These are phyloP conservation scores for Falco punctatus DNA, from an alignment of 2,113 vertebrate genomes.

Conservation along the genomic window DNA sequence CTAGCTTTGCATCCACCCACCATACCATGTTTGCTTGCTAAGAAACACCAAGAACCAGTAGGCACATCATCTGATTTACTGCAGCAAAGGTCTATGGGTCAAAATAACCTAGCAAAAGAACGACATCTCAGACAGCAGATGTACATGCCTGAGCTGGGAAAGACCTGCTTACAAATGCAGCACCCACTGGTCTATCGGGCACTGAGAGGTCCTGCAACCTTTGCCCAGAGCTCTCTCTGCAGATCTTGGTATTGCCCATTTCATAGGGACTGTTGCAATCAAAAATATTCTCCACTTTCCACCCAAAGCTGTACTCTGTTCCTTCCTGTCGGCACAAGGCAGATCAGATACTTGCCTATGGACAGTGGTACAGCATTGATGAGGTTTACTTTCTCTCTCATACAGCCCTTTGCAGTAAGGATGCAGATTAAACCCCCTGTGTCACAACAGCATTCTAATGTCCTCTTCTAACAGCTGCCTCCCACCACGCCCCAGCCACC, in stretches of 20 bases:
- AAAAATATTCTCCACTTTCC: background rate
- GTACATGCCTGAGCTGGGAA: background rate
- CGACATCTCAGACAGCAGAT: background rate
- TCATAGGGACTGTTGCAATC: background rate
- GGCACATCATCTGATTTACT: slow-evolving; percentile 62
- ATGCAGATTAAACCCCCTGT: background rate
- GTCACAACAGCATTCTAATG: background rate
- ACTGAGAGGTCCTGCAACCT: background rate
- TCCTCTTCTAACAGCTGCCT: background rate
- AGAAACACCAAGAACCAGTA: slow-evolving; percentile 44
- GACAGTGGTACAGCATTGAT: background rate
- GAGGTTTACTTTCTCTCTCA: background rate
- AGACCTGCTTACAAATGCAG: background rate
- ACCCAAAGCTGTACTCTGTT: background rate
- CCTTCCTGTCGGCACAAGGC: background rate
- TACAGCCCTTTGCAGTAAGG: accelerated
- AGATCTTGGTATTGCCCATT: background rate
- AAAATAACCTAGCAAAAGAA: background rate
- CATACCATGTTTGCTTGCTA: slow-evolving; percentile 61
- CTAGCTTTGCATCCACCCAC: slow-evolving; percentile 73
- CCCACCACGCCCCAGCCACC: background rate
- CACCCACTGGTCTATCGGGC: background rate
- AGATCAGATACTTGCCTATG: background rate
- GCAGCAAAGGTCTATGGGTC: slow-evolving; percentile 10
- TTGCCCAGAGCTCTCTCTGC: background rate